phyloP scores from a whole-genome alignment of 2,113 vertebrate genomes.

The Herpailurus yagouaroundi region DNA sequence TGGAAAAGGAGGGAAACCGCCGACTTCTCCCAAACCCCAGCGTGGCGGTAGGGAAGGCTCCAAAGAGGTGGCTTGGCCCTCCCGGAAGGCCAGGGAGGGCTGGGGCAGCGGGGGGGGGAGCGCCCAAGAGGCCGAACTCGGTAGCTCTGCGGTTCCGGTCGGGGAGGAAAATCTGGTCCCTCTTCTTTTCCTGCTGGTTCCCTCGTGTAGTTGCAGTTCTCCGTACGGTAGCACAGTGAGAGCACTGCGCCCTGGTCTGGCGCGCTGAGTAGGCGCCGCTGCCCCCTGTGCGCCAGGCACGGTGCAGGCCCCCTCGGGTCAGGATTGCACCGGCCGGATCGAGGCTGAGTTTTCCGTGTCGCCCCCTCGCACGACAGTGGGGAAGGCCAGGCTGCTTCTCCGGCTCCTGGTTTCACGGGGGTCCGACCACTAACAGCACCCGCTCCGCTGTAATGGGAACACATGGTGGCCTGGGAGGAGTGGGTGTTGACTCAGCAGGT shows the following conservation, averaged over 20 bases:
- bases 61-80: not conserved
- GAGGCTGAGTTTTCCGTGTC: rapidly evolving
- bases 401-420: not conserved
- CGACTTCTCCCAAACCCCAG: rapidly evolving
- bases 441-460: rapidly evolving
- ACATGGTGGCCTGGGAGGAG: rapidly evolving
- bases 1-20: not conserved
- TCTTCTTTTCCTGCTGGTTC: too few relatives aligned
- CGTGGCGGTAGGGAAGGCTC: not conserved
- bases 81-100: rapidly evolving
- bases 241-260: not conserved
- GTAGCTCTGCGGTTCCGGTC: not conserved
- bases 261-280: not conserved
- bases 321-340: rapidly evolving
- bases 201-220: not conserved
- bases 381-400: not conserved
- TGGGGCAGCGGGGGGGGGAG: not conserved
- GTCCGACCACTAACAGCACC: rapidly evolving
- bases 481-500: not conserved
- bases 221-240: rapidly evolving
- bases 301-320: too few relatives aligned
- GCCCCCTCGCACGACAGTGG: not conserved
- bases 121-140: not conserved
- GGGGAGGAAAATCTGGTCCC: too few relatives aligned
- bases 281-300: not conserved